A percentile compares a stretch with the other conserved stretches of the same genome.
These are phyloP conservation scores for Sarcophaga caerulescens DNA, from an alignment of 2,888 invertebrate genomes.

Conservation along the genomic window DNA sequence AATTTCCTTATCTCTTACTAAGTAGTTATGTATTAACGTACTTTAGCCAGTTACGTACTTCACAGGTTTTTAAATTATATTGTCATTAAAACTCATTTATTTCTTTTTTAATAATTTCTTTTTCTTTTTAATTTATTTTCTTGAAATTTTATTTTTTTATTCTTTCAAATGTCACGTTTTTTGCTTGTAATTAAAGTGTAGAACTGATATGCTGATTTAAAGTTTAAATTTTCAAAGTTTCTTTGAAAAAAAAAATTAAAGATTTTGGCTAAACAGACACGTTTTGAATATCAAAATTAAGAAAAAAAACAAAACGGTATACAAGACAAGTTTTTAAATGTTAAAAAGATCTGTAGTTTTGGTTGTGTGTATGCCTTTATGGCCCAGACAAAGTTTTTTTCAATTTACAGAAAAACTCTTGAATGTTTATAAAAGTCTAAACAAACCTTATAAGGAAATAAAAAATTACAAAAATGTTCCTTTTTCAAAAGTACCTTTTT, in stretches of 20 bases:
- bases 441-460: too few relatives aligned
- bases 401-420: too few relatives aligned
- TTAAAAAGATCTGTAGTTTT: too few relatives aligned
- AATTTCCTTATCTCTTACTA: conserved; percentile 8
- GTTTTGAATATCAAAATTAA: conserved; percentile 47
- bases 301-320: background rate
- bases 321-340: conserved; percentile 4
- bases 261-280: conserved; percentile 30
- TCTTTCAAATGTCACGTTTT: conserved; percentile 16
- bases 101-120: background rate
- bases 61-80: background rate
- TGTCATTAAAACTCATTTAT: background rate
- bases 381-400: too few relatives aligned
- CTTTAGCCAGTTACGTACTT: background rate
- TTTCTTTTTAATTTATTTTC: too few relatives aligned
- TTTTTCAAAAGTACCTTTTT: too few relatives aligned
- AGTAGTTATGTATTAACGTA: background rate
- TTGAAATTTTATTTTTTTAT: background rate
- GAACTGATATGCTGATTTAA: conserved; percentile 5
- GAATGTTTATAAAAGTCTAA: too few relatives aligned
- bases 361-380: background rate
- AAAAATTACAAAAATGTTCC: too few relatives aligned
- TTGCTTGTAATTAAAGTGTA: background rate
- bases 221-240: background rate
- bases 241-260: background rate